These are phyloP conservation scores for Aphodius granarius DNA, from an alignment of 2,888 invertebrate species.

Conservation along the genomic window DNA sequence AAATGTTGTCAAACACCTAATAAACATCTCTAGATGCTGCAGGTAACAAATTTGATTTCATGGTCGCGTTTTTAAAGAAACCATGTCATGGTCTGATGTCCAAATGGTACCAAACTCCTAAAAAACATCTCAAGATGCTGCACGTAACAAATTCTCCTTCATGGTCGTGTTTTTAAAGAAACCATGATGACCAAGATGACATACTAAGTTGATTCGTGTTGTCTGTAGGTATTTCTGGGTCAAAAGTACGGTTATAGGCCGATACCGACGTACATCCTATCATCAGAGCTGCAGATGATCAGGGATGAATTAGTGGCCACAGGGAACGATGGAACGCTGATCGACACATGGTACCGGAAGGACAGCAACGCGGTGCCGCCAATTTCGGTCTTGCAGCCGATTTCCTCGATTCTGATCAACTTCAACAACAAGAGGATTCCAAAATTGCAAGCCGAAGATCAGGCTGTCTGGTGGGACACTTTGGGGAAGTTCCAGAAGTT, in stretches of 20 bases:
- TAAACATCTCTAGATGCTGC: no score
- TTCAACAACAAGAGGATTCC: conserved; percentile 98
- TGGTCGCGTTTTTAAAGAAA: no score
- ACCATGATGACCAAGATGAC: not conserved
- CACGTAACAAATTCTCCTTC: not conserved
- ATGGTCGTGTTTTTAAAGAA: not conserved
- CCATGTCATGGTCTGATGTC: no score
- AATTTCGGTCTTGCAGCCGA: conserved; percentile 92
- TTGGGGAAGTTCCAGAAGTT: conserved; percentile 93
- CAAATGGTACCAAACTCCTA: not conserved
- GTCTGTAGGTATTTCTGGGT: conserved; percentile 80
- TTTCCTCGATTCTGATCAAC: conserved; percentile 94
- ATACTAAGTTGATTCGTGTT: not conserved
- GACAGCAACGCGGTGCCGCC: conserved; percentile 96
- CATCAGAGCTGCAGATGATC: conserved; percentile 85
- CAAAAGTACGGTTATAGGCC: conserved; percentile 99
- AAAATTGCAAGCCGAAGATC: conserved; percentile 94
- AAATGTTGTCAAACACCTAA: no score
- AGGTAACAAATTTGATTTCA: no score
- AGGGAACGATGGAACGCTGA: conserved; percentile 77
- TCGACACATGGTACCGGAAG: conserved; percentile 95
- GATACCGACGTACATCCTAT: conserved; percentile 92
- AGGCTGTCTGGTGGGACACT: conserved; percentile 98
- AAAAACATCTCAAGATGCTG: not conserved
- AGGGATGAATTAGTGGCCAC: conserved; percentile 83